Evolutionary conservation across 2,797 vertebrate species (phyloP).

Genomic region (Xyrichtys novacula): DNA sequence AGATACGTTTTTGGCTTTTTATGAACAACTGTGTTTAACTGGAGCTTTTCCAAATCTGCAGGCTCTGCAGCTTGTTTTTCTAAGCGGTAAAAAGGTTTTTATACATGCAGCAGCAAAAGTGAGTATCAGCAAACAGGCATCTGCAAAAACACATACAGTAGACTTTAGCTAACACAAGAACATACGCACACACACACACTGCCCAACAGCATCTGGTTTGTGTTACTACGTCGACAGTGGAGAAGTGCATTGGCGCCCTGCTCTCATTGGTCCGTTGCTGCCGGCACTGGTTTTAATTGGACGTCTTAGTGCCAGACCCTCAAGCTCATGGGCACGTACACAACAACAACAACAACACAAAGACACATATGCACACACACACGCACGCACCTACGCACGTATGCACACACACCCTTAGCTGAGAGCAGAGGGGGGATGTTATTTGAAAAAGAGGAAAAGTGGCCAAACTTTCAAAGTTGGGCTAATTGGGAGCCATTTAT

Average conservation of each 20-base stretch:
- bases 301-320: constrained; percentile 79
- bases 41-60: constrained; percentile 69
- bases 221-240: constrained; percentile 80
- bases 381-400: constrained; percentile 32
- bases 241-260: constrained; percentile 79
- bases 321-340: constrained; percentile 50
- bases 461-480: constrained; percentile 81
- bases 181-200: constrained; percentile 40
- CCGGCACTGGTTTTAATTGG: constrained; percentile 83
- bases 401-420: constrained; percentile 46
- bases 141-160: constrained; percentile 64
- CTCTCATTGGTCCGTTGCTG: constrained; percentile 81
- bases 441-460: constrained; percentile 46
- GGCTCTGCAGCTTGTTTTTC: constrained; percentile 55
- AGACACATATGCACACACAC: constrained; percentile 10
- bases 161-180: constrained; percentile 45
- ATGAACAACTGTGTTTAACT: too few species aligned
- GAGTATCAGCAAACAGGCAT: constrained; percentile 69
- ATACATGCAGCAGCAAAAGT: constrained; percentile 53
- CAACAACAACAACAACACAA: constrained; percentile 26
- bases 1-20: too few species aligned
- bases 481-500: constrained; percentile 76
- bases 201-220: constrained; percentile 84
- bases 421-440: constrained; percentile 68
- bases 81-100: constrained; percentile 59